Evolutionary conservation across 2,797 vertebrate genomes (phyloP).

Genomic region (Chelon labrosus): DNA sequence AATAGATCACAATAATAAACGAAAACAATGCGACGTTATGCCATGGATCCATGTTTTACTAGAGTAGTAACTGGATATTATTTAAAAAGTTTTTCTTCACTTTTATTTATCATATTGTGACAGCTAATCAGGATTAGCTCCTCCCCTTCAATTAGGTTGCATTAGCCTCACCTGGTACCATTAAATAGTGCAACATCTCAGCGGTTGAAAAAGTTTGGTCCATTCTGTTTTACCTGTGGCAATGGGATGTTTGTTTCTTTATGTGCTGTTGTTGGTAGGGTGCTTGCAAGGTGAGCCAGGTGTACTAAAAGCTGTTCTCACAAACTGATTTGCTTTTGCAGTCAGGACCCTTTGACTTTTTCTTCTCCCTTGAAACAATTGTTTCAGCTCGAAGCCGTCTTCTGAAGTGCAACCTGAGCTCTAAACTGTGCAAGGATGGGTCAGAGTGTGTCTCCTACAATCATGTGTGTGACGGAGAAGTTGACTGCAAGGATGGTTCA

Average conservation of each 20-base stretch:
- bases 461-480: slow-evolving; percentile 87
- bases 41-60: too few species aligned
- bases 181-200: slow-evolving; percentile 52
- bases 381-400: slow-evolving; percentile 51
- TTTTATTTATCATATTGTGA: neutral
- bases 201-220: neutral
- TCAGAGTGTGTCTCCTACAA: slow-evolving; percentile 79
- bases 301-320: neutral
- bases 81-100: too few species aligned
- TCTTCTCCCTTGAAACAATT: slow-evolving; percentile 7
- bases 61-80: too few species aligned
- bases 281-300: slow-evolving; percentile 61
- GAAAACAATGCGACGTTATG: too few species aligned
- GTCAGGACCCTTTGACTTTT: neutral
- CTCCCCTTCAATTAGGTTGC: slow-evolving; percentile 66
- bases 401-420: slow-evolving; percentile 72
- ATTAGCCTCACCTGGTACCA: slow-evolving; percentile 65
- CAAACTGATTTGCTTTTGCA: neutral
- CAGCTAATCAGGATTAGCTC: slow-evolving; percentile 30
- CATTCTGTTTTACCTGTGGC: slow-evolving; percentile 48
- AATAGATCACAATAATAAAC: too few species aligned
- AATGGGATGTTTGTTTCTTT: slow-evolving; percentile 69
- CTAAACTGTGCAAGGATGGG: slow-evolving; percentile 80
- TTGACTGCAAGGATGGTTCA: slow-evolving; percentile 88
- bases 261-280: slow-evolving; percentile 42